Conservation (phyloP, 2,113 vertebrate species). For the Poeciliopsis turrubarensis region DNA sequence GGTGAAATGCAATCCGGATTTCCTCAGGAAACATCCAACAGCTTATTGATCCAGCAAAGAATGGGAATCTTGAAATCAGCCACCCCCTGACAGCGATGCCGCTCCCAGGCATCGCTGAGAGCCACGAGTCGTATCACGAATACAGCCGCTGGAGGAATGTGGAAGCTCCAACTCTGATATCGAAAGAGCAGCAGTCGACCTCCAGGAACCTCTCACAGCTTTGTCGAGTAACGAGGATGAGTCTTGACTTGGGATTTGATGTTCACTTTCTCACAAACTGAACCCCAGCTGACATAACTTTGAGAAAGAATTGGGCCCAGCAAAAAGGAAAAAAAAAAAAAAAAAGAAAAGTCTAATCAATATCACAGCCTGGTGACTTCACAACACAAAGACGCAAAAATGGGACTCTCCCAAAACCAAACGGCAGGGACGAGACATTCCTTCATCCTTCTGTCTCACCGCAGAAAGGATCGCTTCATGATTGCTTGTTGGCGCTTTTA, state of each 20-base stretch:
- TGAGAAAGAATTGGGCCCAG: neutral
- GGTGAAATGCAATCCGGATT: neutral
- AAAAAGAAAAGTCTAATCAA: too few relatives aligned
- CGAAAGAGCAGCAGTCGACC: neutral
- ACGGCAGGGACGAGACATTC: slow-evolving; percentile 36
- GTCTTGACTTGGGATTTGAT: neutral
- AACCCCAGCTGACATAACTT: neutral
- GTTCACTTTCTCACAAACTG: slow-evolving; percentile 1
- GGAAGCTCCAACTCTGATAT: neutral
- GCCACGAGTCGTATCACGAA: too few relatives aligned
- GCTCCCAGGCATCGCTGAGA: too few relatives aligned
- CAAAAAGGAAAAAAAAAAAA: neutral
- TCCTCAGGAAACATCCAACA: neutral
- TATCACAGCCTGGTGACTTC: slow-evolving; percentile 36
- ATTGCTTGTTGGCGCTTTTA: neutral
- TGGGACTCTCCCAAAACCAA: slow-evolving; percentile 41
- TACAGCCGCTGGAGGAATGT: neutral
- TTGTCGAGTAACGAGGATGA: neutral
- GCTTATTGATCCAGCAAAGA: neutral
- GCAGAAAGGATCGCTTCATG: neutral
- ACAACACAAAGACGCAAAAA: slow-evolving; percentile 31
- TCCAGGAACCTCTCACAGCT: neutral
- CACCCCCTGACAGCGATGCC: neutral
- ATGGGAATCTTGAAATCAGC: neutral
- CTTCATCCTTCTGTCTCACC: slow-evolving; percentile 30